Base-by-base conservation (phyloP, 1,140 invertebrate genomes). In the Penaeus japonicus region DNA sequence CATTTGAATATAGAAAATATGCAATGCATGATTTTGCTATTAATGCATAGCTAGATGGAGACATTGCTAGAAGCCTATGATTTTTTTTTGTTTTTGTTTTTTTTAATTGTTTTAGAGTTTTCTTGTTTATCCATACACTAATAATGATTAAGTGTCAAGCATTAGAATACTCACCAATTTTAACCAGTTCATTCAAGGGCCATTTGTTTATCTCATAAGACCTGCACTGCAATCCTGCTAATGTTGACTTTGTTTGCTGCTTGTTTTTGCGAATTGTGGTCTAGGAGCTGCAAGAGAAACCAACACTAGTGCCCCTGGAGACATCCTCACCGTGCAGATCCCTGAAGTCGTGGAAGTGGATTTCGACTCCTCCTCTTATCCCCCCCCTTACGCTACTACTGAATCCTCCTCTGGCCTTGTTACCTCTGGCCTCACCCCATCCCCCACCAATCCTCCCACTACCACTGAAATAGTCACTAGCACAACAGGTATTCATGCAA, bases 341-440 rank as follows among this genome's bases (percentile, higher is more conserved):
- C 81, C 81, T 12, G 30, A 57, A 20, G 54, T 70, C 39, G 24
- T 78, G 55, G 87, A 88, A 59, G 7, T n/a, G 39, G 87, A 83
- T 1, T 20, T 57, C 39, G 78, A 73, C 27, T 55, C 77, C 55
- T 39, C 54, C 30, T 22, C 22, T 70, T 30, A 20, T 32, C 57
- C 85, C 24, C 57, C 39, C 39, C 85, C 53, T 55, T 30, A 20
- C 15, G 53, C 77, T 53, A 75, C 39, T 59, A 75, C 30, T 53
- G 62, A 47, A 12, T 70, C 62, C 65, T 24, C 35, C 70, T 4
- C 17, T 73, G 4, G 4, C 17, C 20, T 32, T 17, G 27, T 4
- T n/a, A 73, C 27, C 27, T 20, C 70, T 30, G 10, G 24, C 10
- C 4, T n/a, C 24, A 4, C 17, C 24, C 24, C 27, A 73, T 27